Conservation (phyloP, 2,113 vertebrate genomes). For the Hydropotes inermis region DNA sequence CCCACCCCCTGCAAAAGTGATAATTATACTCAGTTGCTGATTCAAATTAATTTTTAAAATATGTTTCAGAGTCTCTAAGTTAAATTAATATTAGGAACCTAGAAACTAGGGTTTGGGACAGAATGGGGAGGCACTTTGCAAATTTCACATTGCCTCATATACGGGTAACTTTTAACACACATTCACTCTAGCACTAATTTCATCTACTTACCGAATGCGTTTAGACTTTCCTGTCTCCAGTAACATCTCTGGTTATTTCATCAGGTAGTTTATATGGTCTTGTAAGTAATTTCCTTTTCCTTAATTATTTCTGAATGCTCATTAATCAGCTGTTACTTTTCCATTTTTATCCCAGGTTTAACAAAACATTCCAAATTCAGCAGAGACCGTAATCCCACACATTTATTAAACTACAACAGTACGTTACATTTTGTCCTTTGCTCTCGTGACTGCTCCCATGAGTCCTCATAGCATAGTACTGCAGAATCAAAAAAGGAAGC, state of each 20-base stretch:
- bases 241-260: neutral
- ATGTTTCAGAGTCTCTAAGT: slow-evolving; percentile 9
- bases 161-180: neutral
- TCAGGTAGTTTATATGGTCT: neutral
- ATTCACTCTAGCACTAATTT: neutral
- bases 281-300: neutral
- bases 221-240: neutral
- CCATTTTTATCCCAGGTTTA: neutral
- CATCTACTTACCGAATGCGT: neutral
- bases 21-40: neutral
- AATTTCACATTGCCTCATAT: neutral
- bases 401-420: neutral
- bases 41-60: slow-evolving; percentile 15
- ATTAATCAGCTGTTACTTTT: neutral
- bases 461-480: neutral
- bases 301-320: slow-evolving; percentile 23
- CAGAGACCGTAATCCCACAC: neutral
- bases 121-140: neutral
- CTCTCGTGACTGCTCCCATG: neutral
- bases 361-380: neutral
- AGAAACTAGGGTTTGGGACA: neutral
- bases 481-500: neutral
- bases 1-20: neutral
- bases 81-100: neutral
- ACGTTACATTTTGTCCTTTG: neutral